phyloP scores from a whole-genome alignment of 2,113 vertebrate species.

The Panurus biarmicus region DNA sequence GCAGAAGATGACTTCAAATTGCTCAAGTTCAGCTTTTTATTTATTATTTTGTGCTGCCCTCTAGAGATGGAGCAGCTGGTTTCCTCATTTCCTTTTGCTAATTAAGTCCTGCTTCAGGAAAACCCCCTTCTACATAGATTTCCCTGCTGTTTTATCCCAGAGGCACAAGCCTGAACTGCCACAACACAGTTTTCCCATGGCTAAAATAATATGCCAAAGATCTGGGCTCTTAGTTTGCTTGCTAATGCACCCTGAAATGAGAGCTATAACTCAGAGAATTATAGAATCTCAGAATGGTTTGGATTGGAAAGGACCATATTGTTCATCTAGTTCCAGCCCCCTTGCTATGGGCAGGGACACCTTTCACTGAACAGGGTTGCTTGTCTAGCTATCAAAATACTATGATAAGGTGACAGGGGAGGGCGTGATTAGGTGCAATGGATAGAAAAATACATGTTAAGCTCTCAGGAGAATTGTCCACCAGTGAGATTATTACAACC shows the following conservation, averaged over 20 bases:
- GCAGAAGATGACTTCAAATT: not conserved
- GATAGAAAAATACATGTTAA: not conserved
- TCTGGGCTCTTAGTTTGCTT: not conserved
- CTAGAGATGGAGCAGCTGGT: constrained; percentile 35
- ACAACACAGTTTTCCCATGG: not conserved
- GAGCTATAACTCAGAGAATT: not conserved
- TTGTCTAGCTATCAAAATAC: not conserved
- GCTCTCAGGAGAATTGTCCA: not conserved
- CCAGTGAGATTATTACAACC: not conserved
- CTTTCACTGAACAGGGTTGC: not conserved
- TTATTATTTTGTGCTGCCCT: constrained; percentile 60
- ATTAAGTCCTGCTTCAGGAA: not conserved
- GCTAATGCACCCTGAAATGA: not conserved
- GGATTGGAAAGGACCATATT: not conserved
- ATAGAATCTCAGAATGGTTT: not conserved
- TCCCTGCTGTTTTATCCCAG: not conserved
- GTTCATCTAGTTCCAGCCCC: not conserved
- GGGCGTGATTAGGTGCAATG: not conserved
- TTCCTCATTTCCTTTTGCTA: not conserved
- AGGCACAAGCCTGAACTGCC: not conserved
- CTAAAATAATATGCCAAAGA: not conserved
- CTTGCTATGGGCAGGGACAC: not conserved
- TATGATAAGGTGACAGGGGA: not conserved
- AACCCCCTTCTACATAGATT: not conserved
- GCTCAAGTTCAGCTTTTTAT: not conserved